These are phyloP conservation scores for Sebastes matsubarae DNA, from an alignment of 2,797 vertebrate species.

Conservation along the genomic window DNA sequence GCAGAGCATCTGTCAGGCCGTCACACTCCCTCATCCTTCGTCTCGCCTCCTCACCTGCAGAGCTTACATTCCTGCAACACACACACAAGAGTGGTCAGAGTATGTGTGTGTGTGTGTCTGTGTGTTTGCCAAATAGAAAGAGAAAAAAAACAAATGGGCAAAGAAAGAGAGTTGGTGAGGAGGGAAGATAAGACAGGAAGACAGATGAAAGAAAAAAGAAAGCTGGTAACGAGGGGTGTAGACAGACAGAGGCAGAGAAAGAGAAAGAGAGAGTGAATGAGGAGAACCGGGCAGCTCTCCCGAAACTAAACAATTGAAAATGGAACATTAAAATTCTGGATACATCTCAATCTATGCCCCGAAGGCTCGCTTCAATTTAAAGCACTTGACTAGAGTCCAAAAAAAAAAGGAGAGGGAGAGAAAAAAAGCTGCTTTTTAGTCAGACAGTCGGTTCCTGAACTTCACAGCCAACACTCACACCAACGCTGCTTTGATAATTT, in stretches of 20 bases:
- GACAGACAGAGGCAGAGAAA: not conserved
- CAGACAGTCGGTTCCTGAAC: conserved; percentile 43
- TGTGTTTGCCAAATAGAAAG: conserved; percentile 23
- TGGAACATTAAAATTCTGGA: conserved; percentile 70
- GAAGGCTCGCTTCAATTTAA: conserved; percentile 68
- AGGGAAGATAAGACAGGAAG: conserved; percentile 36
- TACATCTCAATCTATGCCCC: conserved; percentile 66
- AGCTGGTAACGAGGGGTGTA: conserved; percentile 12
- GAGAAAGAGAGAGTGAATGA: not conserved
- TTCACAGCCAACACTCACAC: conserved; percentile 46
- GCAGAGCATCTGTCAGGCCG: conserved; percentile 95
- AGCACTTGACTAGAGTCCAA: conserved; percentile 65
- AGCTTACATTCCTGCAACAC: conserved; percentile 95
- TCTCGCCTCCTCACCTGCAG: conserved; percentile 98
- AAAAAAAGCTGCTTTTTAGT: conserved; percentile 39
- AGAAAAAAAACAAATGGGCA: conserved; percentile 25
- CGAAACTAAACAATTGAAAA: conserved; percentile 64
- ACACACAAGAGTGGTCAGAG: conserved; percentile 9
- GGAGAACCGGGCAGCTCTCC: conserved; percentile 54
- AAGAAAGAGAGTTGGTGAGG: conserved; percentile 25
- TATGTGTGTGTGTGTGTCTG: not conserved
- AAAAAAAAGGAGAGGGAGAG: not conserved
- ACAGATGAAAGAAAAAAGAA: conserved; percentile 24
- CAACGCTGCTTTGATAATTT: conserved; percentile 54
- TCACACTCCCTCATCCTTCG: conserved; percentile 98